Evolutionary conservation across 2,113 vertebrate species (phyloP).

Genomic region (Microtus oregoni): DNA sequence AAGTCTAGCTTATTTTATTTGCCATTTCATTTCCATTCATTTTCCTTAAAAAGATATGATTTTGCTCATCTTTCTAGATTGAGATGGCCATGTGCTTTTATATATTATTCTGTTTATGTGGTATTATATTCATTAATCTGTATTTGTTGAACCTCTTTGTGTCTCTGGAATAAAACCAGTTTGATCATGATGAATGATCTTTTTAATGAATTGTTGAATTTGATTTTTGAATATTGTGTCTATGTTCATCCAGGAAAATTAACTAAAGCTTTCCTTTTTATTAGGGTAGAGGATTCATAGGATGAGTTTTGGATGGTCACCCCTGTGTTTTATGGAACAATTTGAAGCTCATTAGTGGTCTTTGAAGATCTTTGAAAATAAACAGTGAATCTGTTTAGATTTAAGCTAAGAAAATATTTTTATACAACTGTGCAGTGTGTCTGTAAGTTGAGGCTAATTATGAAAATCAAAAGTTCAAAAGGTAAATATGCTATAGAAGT

Average conservation of each 20-base stretch:
- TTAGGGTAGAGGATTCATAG: not conserved
- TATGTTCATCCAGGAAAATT: not conserved
- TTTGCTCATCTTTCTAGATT: not conserved
- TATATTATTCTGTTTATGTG: not conserved
- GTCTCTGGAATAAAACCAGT: not conserved
- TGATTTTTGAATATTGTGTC: not conserved
- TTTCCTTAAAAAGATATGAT: not conserved
- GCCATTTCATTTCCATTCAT: not conserved
- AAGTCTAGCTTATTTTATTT: not conserved
- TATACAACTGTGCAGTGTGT: not conserved
- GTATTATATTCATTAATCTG: not conserved
- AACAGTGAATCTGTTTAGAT: not conserved
- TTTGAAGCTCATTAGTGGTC: not conserved
- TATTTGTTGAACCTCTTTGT: not conserved
- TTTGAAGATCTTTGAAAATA: not conserved
- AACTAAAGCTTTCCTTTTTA: not conserved
- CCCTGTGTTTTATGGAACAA: not conserved
- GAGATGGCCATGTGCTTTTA: not conserved
- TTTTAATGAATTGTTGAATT: not conserved
- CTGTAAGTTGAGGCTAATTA: not conserved
- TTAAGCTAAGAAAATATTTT: constrained; percentile 15
- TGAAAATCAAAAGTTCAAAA: not conserved
- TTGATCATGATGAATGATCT: not conserved
- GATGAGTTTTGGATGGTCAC: not conserved
- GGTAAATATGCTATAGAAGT: not conserved